Conservation (phyloP, 2,797 vertebrate genomes). For the Danio albolineatus region DNA sequence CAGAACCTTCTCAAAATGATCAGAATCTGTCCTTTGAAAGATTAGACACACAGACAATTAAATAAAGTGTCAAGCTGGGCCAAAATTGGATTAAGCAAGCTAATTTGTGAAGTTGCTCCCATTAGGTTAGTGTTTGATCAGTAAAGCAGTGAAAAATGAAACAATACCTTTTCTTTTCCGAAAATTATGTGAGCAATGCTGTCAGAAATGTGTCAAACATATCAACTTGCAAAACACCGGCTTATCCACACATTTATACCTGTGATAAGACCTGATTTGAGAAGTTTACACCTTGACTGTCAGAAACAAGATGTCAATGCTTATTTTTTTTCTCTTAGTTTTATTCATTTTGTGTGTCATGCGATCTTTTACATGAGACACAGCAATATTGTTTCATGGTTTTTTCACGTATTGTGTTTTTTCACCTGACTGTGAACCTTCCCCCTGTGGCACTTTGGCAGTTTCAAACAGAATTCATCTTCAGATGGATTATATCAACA, state of each 20-base stretch:
- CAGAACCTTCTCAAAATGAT: not conserved
- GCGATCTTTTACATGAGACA: slow-evolving; percentile 5
- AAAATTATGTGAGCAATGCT: not conserved
- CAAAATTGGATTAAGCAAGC: not conserved
- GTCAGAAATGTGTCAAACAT: slow-evolving; percentile 11
- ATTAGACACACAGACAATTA: slow-evolving; percentile 4
- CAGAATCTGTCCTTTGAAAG: not conserved
- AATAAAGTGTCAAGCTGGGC: not conserved
- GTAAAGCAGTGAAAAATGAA: not conserved
- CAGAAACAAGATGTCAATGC: not conserved
- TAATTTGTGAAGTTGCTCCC: not conserved
- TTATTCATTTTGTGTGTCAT: not conserved
- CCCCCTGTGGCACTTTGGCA: slow-evolving; percentile 29
- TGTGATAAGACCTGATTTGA: slow-evolving; percentile 11
- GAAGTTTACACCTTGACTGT: not conserved
- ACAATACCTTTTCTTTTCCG: too few relatives aligned
- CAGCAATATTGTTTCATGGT: slow-evolving; percentile 19
- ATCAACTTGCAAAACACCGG: not conserved
- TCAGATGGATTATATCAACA: slow-evolving; percentile 23
- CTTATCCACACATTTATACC: not conserved
- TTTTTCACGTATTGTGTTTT: slow-evolving; percentile 11
- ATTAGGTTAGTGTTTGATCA: not conserved
- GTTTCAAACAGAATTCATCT: slow-evolving; percentile 37
- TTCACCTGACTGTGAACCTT: slow-evolving; percentile 36
- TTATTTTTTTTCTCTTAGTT: not conserved